Evolutionary conservation across 1,140 invertebrate species (phyloP).

Genomic region (Heliconius congener): DNA sequence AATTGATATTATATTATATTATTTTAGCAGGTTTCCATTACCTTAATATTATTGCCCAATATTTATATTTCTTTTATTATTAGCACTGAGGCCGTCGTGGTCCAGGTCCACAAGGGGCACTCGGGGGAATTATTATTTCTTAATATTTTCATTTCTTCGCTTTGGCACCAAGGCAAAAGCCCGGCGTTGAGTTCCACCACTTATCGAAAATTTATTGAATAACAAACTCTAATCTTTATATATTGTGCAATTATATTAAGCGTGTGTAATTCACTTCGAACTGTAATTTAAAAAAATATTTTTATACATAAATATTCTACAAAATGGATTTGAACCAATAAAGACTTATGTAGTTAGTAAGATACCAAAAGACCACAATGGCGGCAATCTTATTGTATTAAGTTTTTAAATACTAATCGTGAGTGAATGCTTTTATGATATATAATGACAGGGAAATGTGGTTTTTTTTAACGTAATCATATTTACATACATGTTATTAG

Average conservation of each 20-base stretch:
- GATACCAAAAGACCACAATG: neutral
- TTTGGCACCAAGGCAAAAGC: no score
- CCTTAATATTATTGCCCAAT: no score
- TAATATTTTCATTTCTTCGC: no score
- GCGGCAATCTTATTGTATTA: neutral
- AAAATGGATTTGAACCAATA: neutral
- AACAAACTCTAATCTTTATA: neutral
- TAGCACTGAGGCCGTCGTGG: no score
- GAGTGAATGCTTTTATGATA: neutral
- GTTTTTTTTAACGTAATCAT: neutral
- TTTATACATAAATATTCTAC: neutral
- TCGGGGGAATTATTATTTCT: no score
- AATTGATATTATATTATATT: neutral
- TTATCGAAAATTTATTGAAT: neutral
- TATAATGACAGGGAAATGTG: conserved; percentile 6
- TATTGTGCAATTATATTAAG: neutral
- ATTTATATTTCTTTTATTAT: no score
- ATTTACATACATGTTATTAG: neutral
- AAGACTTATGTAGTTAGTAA: neutral
- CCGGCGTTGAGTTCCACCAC: no score
- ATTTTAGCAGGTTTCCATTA: neutral
- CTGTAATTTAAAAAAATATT: neutral
- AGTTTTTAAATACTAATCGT: neutral
- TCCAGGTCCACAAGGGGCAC: no score
- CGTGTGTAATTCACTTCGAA: neutral